Evolutionary conservation across 2,797 vertebrate genomes (phyloP), one percentile per base, ranked within the genome.

Genomic region (Peromyscus nudipes): DNA sequence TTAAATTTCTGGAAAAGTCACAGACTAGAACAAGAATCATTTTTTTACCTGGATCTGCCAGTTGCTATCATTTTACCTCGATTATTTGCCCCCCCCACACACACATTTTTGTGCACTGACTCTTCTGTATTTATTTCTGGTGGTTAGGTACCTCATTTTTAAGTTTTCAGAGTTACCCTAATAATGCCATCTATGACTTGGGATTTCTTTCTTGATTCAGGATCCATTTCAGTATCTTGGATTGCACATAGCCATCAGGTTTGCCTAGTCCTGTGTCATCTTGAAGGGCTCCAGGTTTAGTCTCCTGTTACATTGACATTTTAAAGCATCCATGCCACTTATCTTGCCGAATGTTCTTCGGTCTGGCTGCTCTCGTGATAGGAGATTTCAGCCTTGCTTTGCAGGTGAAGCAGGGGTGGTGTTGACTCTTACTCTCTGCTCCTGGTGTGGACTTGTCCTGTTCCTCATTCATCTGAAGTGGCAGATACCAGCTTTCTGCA

Each of bases 31-130:
- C 10, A 19, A 4, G 17, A 46, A 43, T 40, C 23, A 1, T 52
- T 94, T 52, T 94, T 86, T 89, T 14, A 71, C n/a, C 25, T 27
- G 21, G 65, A 19, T 43, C 69, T 4, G 21, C 21, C 8, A 2
- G 64, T 69, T 89, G 19, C 34, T 87, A 84, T 75, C 52, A 31
- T 87, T 86, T 65, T 79, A n/a, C 23, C 64, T 46, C 9, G 0
- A 27, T 79, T 46, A 60, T 55, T 43, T 13, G 23, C 0, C 6
- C 0, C 5, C 8, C 46, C 37, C 11, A n/a, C n/a, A n/a, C n/a
- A n/a, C 25, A 8, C 27, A 1, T 40, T 25, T 1, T 2, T 27
- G 5, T 9, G 2, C 4, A 7, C 1, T 1, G 43, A 25, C 34
- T 46, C 81, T 43, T 65, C 40, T 27, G 27, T 40, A 2, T 73